Evolutionary conservation across 2,113 vertebrate genomes (phyloP).

Genomic region (Mystacornis crossleyi): DNA sequence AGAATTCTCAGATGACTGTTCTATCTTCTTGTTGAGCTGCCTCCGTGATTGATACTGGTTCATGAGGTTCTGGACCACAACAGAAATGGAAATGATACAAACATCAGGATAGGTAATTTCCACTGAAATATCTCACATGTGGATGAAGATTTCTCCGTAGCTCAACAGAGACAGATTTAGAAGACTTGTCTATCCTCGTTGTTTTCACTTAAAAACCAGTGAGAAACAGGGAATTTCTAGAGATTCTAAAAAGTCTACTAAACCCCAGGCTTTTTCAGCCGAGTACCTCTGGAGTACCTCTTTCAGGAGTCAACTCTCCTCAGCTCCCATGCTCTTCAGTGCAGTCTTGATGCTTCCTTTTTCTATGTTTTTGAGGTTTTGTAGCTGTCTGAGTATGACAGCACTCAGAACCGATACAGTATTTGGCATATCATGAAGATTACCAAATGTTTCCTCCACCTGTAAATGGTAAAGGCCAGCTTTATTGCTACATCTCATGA

Average conservation of each 20-base stretch:
- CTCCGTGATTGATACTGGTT: neutral
- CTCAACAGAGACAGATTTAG: neutral
- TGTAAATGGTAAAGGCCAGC: neutral
- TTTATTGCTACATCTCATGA: neutral
- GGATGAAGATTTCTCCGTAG: neutral
- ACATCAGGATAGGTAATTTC: neutral
- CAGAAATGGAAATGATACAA: neutral
- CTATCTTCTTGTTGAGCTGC: neutral
- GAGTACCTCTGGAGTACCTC: neutral
- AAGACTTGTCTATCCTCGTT: neutral
- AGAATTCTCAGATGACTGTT: neutral
- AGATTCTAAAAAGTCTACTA: neutral
- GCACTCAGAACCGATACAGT: neutral
- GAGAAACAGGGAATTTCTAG: neutral
- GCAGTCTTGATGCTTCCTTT: neutral
- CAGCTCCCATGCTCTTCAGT: neutral
- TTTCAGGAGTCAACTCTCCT: neutral
- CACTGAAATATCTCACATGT: neutral
- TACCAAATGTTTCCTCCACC: neutral
- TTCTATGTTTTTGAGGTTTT: neutral
- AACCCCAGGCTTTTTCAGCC: neutral
- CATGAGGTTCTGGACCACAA: neutral
- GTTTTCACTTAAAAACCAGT: neutral
- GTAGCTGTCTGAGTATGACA: neutral
- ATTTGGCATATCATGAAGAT: neutral